A percentile compares a stretch with the other conserved stretches of the same genome.
These are phyloP conservation scores for Hypotaenidia okinawae DNA, from an alignment of 2,797 vertebrate species.

Conservation along the genomic window DNA sequence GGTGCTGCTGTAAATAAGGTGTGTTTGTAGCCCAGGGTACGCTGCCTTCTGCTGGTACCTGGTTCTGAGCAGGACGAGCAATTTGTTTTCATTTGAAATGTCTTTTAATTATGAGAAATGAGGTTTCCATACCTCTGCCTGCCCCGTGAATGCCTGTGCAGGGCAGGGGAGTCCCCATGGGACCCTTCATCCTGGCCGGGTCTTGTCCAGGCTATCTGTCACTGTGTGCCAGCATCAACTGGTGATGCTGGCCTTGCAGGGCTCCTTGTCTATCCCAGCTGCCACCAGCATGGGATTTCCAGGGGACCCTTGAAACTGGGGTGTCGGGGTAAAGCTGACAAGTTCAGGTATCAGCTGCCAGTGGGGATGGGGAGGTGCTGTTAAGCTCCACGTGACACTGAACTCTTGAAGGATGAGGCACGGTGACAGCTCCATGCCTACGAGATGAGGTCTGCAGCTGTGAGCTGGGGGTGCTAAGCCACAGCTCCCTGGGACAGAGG, in stretches of 20 bases:
- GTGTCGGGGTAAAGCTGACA: accelerated
- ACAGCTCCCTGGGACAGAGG: too few relatives aligned
- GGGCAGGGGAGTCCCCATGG: neutral
- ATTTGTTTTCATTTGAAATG: neutral
- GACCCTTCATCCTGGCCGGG: neutral
- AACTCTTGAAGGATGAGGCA: neutral
- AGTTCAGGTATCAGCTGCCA: accelerated
- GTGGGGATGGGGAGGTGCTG: accelerated
- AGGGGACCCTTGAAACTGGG: neutral
- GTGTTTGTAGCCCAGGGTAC: neutral
- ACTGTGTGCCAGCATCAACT: neutral
- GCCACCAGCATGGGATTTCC: too few relatives aligned
- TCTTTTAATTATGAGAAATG: neutral
- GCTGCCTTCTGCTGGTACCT: accelerated
- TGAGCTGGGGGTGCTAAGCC: accelerated
- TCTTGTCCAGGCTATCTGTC: accelerated
- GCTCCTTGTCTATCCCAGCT: neutral
- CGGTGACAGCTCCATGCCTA: accelerated
- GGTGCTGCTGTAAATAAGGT: neutral
- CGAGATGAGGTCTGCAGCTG: accelerated
- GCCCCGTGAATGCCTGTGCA: accelerated
- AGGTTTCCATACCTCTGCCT: accelerated
- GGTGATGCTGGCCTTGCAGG: accelerated
- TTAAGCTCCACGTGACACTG: accelerated
- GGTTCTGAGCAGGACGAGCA: neutral